These are phyloP conservation scores for Acanthopagrus latus DNA, from an alignment of 2,797 vertebrate genomes.

Conservation along the genomic window DNA sequence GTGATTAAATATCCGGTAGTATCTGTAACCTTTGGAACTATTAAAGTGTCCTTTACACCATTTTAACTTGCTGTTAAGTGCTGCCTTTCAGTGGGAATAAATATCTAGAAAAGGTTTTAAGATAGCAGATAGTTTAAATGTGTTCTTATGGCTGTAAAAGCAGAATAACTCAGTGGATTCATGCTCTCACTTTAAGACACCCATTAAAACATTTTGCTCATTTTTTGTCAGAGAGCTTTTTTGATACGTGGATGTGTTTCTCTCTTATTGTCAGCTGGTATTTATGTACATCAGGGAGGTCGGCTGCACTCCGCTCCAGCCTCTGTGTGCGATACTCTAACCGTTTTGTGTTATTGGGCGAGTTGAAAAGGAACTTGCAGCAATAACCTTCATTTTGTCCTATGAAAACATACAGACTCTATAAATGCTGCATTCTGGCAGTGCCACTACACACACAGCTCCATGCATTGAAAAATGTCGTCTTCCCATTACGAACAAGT, in stretches of 20 bases:
- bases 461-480: conserved; percentile 59
- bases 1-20: conserved; percentile 30
- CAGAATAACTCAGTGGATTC: conserved; percentile 12
- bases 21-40: conserved; percentile 47
- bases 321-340: conserved; percentile 18
- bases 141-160: background rate
- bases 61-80: conserved; percentile 27
- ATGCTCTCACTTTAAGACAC: background rate
- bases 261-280: too few species aligned
- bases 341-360: conserved; percentile 33
- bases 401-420: conserved; percentile 32
- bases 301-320: background rate
- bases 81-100: conserved; percentile 15
- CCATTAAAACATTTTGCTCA: background rate
- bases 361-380: conserved; percentile 33
- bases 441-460: conserved; percentile 10
- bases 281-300: background rate
- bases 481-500: conserved; percentile 53
- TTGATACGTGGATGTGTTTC: background rate
- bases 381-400: conserved; percentile 41
- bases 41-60: conserved; percentile 37
- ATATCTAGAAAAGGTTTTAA: background rate
- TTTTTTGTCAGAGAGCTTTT: background rate
- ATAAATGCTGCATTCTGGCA: conserved; percentile 57
- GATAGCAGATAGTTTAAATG: background rate